Percentiles rank a stretch among this genome's conserved stretches.
These are phyloP conservation scores for Taenioides sp. DNA, from an alignment of 2,797 vertebrate genomes.

Conservation along the genomic window DNA sequence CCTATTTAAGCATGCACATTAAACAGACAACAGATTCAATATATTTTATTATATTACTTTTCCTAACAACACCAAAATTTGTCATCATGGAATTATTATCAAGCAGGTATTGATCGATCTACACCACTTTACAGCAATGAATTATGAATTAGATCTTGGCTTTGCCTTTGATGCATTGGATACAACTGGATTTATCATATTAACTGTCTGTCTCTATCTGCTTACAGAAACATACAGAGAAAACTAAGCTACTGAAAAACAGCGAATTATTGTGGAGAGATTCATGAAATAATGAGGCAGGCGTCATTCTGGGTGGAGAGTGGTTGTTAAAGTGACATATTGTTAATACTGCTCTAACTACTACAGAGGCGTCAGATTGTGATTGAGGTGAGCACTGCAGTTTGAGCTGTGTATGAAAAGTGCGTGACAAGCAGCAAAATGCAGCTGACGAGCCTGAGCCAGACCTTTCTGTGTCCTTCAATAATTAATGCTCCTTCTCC, in stretches of 20 bases:
- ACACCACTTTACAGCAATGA: conserved; percentile 1
- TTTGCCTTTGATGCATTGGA: background rate
- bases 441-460: conserved; percentile 56
- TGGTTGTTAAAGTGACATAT: background rate
- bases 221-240: background rate
- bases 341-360: background rate
- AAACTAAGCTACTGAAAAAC: background rate
- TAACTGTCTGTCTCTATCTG: background rate
- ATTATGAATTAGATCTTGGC: background rate
- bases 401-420: conserved; percentile 20
- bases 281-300: background rate
- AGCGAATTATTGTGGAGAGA: background rate
- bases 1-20: background rate
- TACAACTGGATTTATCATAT: background rate
- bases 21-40: background rate
- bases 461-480: conserved; percentile 68
- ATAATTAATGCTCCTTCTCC: conserved; percentile 77
- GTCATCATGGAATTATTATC: conserved; percentile 6
- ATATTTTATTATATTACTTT: no score
- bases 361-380: conserved; percentile 22
- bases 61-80: background rate
- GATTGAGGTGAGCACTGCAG: conserved; percentile 30
- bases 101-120: background rate
- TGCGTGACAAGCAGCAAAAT: conserved; percentile 70
- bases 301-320: background rate